phyloP scores from a whole-genome alignment of 2,113 vertebrate species.

The Tragelaphus buxtoni region DNA sequence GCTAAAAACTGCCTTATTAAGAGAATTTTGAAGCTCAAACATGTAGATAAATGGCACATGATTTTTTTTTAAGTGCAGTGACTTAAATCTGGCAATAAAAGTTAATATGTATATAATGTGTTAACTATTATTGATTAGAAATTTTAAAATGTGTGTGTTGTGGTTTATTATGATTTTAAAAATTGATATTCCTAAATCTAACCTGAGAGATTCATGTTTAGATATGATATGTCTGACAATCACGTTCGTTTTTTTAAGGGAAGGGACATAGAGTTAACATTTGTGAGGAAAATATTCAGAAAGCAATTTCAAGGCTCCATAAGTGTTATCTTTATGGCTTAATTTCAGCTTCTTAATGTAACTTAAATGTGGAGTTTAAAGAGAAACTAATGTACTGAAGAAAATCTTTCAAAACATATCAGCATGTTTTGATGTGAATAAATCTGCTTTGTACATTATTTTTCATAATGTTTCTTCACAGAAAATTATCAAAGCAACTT shows the following conservation, averaged over 20 bases:
- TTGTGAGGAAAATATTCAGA: constrained; percentile 42
- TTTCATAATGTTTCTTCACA: constrained; percentile 51
- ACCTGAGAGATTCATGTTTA: not conserved
- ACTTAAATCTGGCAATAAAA: not conserved
- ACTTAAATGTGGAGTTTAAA: constrained; percentile 76
- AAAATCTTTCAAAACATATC: constrained; percentile 68
- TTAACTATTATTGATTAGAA: not conserved
- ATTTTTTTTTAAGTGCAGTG: not conserved
- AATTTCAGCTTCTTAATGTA: constrained; percentile 73
- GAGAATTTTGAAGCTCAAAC: not conserved
- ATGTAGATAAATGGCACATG: not conserved
- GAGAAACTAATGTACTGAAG: constrained; percentile 62
- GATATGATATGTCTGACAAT: not conserved
- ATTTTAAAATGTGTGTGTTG: not conserved
- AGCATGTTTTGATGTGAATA: constrained; percentile 57
- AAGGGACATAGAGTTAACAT: not conserved
- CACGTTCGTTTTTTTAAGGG: not conserved
- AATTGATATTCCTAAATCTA: not conserved
- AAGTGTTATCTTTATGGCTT: constrained; percentile 66
- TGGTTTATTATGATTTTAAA: not conserved
- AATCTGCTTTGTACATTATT: constrained; percentile 50
- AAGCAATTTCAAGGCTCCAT: constrained; percentile 55
- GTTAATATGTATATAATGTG: not conserved
- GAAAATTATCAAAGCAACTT: constrained; percentile 44
- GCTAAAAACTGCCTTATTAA: not conserved